These are phyloP conservation scores for Spodoptera exigua DNA, from an alignment of 2,888 invertebrate genomes.

Conservation along the genomic window DNA sequence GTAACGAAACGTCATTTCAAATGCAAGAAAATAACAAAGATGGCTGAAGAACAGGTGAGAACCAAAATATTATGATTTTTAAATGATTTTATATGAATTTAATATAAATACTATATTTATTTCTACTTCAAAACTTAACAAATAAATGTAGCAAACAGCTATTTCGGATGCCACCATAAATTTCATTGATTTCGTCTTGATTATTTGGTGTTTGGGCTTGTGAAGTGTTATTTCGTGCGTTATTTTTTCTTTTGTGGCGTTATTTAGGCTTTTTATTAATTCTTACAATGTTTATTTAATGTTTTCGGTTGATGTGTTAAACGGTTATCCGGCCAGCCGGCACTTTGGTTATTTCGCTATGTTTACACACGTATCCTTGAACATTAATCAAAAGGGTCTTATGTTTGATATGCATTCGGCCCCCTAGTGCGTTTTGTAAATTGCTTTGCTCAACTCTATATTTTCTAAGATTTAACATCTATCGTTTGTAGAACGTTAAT, in stretches of 20 bases:
- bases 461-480: not conserved
- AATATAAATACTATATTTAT: slow-evolving; percentile 17
- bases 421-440: slow-evolving; percentile 41
- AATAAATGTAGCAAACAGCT: slow-evolving; percentile 19
- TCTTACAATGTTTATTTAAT: slow-evolving; percentile 18
- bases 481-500: not conserved
- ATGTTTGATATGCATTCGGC: slow-evolving; percentile 19
- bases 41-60: slow-evolving; percentile 94
- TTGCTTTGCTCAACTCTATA: slow-evolving; percentile 31
- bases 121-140: slow-evolving; percentile 13
- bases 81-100: slow-evolving; percentile 78
- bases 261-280: slow-evolving; percentile 43
- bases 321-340: slow-evolving; percentile 73
- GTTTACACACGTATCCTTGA: slow-evolving; percentile 78
- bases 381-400: slow-evolving; percentile 48
- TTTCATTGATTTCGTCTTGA: slow-evolving; percentile 25
- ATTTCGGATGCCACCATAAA: slow-evolving; percentile 29
- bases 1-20: slow-evolving; percentile 80
- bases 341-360: slow-evolving; percentile 79
- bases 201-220: slow-evolving; percentile 44
- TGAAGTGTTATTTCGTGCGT: slow-evolving; percentile 36
- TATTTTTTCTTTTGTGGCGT: slow-evolving; percentile 21
- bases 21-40: slow-evolving; percentile 90
- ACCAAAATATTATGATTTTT: slow-evolving; percentile 84
- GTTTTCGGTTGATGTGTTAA: slow-evolving; percentile 8